These are phyloP conservation scores for Fragum fragum DNA, from an alignment of 2,888 invertebrate genomes.

Conservation along the genomic window DNA sequence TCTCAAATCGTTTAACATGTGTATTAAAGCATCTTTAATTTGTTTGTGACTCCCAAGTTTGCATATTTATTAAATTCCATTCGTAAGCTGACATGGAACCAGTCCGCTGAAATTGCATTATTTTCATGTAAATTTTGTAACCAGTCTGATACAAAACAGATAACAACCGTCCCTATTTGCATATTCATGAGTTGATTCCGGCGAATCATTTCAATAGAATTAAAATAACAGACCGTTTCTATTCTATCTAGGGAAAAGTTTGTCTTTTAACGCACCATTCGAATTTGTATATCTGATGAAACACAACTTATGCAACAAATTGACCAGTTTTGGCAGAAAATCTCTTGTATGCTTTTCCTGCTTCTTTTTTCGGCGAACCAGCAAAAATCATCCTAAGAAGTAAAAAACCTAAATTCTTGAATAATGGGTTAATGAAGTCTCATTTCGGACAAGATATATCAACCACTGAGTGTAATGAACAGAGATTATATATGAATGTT, in stretches of 20 bases:
- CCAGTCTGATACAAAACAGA: constrained; percentile 29
- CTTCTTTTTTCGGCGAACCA: no score
- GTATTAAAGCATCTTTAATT: constrained; percentile 21
- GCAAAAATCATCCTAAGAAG: no score
- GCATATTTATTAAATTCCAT: constrained; percentile 24
- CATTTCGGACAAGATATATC: no score
- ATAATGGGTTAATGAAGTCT: no score
- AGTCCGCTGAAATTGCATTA: constrained; percentile 23
- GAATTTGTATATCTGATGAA: background rate
- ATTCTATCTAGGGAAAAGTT: background rate
- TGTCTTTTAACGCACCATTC: background rate
- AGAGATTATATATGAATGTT: no score
- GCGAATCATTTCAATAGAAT: constrained; percentile 28
- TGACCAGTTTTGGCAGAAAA: no score
- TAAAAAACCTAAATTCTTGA: no score
- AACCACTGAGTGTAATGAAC: no score
- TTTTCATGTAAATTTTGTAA: constrained; percentile 28
- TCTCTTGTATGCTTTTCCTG: no score
- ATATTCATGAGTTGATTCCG: constrained; percentile 26
- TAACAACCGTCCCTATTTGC: constrained; percentile 16
- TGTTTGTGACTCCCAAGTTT: background rate
- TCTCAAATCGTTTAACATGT: constrained; percentile 16
- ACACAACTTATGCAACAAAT: background rate
- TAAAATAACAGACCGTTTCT: constrained; percentile 23
- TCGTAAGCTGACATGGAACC: constrained; percentile 3